Percentiles rank a stretch among this genome's conserved stretches.
phyloP scores from a whole-genome alignment of 2,113 vertebrate species.

The Passer domesticus region DNA sequence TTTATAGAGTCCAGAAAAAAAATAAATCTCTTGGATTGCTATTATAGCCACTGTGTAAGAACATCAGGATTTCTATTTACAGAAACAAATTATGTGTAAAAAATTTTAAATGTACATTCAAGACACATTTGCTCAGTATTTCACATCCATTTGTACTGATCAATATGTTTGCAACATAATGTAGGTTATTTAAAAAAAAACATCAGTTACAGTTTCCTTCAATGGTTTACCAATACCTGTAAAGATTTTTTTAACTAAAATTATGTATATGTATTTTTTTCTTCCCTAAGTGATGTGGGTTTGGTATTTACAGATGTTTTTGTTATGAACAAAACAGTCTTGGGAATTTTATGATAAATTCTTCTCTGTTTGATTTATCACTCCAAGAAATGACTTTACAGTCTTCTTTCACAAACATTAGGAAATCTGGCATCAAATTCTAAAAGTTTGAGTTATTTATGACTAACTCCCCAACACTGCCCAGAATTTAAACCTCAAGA shows the following conservation, averaged over 20 bases:
- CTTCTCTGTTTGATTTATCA: constrained; percentile 25
- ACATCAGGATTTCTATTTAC: not conserved
- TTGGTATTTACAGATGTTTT: constrained; percentile 22
- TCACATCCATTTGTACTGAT: not conserved
- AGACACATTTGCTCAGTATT: not conserved
- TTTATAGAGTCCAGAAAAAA: not conserved
- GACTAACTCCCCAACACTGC: not conserved
- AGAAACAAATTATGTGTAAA: not conserved
- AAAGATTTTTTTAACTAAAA: not conserved
- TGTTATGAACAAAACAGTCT: not conserved
- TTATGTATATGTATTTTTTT: not conserved
- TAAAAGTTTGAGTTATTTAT: constrained; percentile 37
- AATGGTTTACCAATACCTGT: not conserved
- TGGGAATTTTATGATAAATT: constrained; percentile 26
- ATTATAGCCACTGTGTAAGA: not conserved
- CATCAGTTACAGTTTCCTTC: not conserved
- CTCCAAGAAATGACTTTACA: not conserved
- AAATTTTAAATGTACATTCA: not conserved
- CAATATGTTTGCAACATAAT: not conserved
- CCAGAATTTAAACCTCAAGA: constrained; percentile 16
- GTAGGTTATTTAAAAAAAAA: not conserved
- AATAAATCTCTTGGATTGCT: not conserved
- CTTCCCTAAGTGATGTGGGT: not conserved
- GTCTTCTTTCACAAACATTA: constrained; percentile 6
- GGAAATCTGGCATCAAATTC: constrained; percentile 28